phyloP scores from a whole-genome alignment of 2,797 vertebrate genomes.

The Calcarius lapponicus region DNA sequence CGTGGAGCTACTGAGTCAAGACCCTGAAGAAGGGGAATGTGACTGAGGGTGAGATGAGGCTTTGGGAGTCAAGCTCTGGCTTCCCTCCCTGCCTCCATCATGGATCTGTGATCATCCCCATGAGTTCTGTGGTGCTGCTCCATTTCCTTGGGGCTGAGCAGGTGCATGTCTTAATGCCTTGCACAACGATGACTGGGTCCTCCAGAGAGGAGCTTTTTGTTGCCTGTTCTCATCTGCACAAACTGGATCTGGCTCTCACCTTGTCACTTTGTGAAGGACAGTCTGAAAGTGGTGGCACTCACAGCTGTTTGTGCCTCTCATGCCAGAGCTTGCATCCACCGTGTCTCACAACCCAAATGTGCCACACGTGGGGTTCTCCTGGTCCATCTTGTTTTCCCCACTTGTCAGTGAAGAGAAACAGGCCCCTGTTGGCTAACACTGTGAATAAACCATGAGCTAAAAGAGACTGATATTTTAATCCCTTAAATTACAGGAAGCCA shows the following conservation, averaged over 20 bases:
- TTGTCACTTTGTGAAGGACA: neutral
- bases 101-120: neutral
- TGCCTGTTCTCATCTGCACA: neutral
- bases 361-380: rapidly evolving
- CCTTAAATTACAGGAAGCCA: neutral
- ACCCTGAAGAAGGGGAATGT: neutral
- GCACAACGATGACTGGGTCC: rapidly evolving
- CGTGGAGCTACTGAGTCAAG: neutral
- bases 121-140: neutral
- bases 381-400: neutral
- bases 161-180: neutral
- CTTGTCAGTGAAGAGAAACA: neutral
- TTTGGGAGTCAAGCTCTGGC: neutral
- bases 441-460: neutral
- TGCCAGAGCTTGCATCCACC: neutral
- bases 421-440: rapidly evolving
- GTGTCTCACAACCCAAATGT: rapidly evolving
- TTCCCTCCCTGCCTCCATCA: neutral
- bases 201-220: neutral
- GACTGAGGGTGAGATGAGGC: neutral
- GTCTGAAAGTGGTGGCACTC: neutral
- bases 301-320: neutral
- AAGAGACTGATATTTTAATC: neutral
- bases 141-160: neutral
- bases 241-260: neutral